Conservation (phyloP, 64 coral and sea anemone genomes). For the Acropora tenuis region DNA sequence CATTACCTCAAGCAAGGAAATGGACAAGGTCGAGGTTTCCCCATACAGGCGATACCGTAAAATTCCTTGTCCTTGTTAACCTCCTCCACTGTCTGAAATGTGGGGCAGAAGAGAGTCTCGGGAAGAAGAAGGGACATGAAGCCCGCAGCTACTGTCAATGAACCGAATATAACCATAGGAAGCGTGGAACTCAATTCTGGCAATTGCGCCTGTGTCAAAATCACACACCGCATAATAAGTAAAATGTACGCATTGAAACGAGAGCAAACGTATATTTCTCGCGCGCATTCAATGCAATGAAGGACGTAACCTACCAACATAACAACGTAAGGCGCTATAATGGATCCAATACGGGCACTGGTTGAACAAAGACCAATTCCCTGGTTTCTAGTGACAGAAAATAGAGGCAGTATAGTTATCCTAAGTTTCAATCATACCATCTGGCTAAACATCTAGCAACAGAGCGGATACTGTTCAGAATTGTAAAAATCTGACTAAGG, state of each 20-base stretch:
- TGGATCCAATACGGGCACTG: slow-evolving; percentile 53
- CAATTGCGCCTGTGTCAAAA: slow-evolving; percentile 31
- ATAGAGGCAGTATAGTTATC: no score
- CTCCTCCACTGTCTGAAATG: slow-evolving; percentile 41
- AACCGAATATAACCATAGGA: slow-evolving; percentile 48
- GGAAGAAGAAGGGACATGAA: slow-evolving; percentile 30
- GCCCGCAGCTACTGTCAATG: slow-evolving; percentile 19
- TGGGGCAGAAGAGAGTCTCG: slow-evolving; percentile 30
- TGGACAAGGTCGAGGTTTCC: not conserved
- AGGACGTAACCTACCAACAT: slow-evolving; percentile 33
- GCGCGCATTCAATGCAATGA: not conserved
- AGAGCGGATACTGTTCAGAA: no score
- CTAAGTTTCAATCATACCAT: no score
- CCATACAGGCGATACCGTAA: slow-evolving; percentile 18
- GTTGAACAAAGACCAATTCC: slow-evolving; percentile 26
- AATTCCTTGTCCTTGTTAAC: not conserved
- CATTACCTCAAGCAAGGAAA: not conserved
- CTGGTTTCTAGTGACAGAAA: slow-evolving; percentile 15
- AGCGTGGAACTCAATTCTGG: slow-evolving; percentile 25
- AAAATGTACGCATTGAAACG: not conserved
- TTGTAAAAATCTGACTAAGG: no score
- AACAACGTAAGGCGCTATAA: slow-evolving; percentile 46
- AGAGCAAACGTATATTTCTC: not conserved
- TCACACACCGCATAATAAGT: not conserved
- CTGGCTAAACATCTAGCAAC: no score